Percentiles rank a stretch among this genome's conserved stretches.
Evolutionary conservation across 2,888 invertebrate species (phyloP).

Genomic region (Uropetala carovei): DNA sequence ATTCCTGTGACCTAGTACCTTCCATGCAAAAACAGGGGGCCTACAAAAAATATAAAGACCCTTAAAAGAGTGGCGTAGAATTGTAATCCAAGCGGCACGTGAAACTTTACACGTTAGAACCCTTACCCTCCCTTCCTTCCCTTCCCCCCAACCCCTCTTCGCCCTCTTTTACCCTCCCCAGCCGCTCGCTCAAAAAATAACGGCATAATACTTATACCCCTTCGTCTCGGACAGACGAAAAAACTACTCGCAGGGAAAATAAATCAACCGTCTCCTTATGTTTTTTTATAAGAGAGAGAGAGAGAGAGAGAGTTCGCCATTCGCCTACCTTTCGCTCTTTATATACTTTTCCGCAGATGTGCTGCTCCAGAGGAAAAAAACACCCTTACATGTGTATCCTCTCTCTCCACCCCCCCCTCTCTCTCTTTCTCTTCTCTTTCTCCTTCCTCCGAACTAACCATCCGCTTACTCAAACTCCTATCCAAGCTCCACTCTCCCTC

Average conservation of each 20-base stretch:
- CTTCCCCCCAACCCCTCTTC: no score
- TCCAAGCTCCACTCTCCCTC: background rate
- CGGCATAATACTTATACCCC: background rate
- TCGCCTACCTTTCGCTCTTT: background rate
- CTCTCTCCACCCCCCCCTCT: background rate
- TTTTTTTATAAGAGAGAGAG: background rate
- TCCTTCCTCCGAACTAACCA: background rate
- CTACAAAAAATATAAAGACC: background rate
- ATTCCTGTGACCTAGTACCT: background rate
- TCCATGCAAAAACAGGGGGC: background rate
- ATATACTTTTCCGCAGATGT: constrained; percentile 11
- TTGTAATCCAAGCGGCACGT: background rate
- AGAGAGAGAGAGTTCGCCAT: background rate
- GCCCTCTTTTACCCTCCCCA: no score
- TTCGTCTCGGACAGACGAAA: constrained; percentile 8
- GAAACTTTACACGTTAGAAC: background rate
- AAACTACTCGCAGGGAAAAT: constrained; percentile 36
- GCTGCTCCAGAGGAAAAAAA: constrained; percentile 3
- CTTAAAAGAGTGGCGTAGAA: background rate
- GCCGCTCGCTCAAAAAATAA: background rate
- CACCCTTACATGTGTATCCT: background rate
- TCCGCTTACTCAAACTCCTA: background rate
- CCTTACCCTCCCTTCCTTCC: background rate
- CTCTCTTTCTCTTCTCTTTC: no score
- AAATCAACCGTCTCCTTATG: background rate